Percentiles rank a stretch among this genome's conserved stretches.
Conservation (phyloP, 2,888 invertebrate species). For the Leucophora obtusa region DNA sequence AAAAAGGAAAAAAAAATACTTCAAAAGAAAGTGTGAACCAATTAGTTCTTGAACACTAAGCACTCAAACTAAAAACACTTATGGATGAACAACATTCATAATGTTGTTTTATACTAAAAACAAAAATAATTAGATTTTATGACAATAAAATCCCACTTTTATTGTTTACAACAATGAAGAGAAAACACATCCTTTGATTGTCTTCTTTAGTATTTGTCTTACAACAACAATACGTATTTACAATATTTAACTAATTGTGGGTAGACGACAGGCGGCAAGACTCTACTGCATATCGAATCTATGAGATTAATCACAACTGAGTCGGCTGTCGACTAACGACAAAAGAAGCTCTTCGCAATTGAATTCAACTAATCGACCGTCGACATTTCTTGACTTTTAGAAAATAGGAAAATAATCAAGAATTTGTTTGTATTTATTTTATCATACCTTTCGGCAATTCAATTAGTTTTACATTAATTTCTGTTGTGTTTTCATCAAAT, state of each 20-base stretch:
- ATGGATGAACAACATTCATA: background rate
- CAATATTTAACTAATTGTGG: slow-evolving; percentile 1
- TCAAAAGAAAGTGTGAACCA: slow-evolving; percentile 75
- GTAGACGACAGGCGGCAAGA: background rate
- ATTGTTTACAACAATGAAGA: background rate
- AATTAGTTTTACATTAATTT: too few species aligned
- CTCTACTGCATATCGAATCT: background rate
- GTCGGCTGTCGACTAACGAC: too few species aligned
- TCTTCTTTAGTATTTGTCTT: background rate
- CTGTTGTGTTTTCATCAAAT: too few species aligned
- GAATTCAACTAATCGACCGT: too few species aligned
- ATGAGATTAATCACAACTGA: too few species aligned
- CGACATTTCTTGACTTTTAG: too few species aligned
- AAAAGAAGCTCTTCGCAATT: too few species aligned
- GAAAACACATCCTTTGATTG: background rate
- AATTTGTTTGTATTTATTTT: too few species aligned
- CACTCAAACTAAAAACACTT: slow-evolving; percentile 5
- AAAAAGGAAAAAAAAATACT: slow-evolving; percentile 30
- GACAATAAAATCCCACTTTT: slow-evolving; percentile 19
- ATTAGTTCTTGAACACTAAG: slow-evolving; percentile 67
- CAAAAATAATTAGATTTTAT: slow-evolving; percentile 41
- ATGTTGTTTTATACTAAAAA: background rate
- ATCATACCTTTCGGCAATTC: too few species aligned
- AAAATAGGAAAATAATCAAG: too few species aligned
- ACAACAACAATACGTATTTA: background rate